Evolutionary conservation across 1,140 invertebrate species (phyloP).

Genomic region (Sinella curviseta): DNA sequence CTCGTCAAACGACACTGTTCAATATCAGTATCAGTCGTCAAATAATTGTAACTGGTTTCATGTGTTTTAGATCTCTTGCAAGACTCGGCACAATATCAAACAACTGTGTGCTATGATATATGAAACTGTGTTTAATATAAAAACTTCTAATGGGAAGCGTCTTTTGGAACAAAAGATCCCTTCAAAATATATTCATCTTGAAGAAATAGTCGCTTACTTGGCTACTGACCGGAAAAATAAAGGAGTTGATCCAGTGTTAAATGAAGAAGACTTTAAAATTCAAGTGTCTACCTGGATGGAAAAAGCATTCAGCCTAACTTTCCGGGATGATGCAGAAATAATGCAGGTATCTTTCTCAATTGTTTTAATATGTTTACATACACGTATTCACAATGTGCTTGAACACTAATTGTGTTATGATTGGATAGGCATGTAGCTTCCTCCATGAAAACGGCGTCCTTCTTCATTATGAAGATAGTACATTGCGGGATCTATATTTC

Average conservation of each 20-base stretch:
- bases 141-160: constrained; percentile 77
- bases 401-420: neutral
- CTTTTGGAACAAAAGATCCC: constrained; percentile 92
- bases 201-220: constrained; percentile 83
- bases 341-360: too few species aligned
- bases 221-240: constrained; percentile 65
- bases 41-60: neutral
- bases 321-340: constrained; percentile 49
- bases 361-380: neutral
- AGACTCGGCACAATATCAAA: constrained; percentile 86
- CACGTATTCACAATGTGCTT: too few species aligned
- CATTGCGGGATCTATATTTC: constrained; percentile 90
- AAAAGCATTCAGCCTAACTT: constrained; percentile 42
- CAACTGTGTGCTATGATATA: constrained; percentile 90
- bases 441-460: constrained; percentile 97
- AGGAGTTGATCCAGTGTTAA: constrained; percentile 78
- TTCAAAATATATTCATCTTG: constrained; percentile 89
- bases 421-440: constrained; percentile 84
- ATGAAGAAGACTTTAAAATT: constrained; percentile 78
- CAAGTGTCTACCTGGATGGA: constrained; percentile 47
- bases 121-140: constrained; percentile 86
- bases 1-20: too few species aligned
- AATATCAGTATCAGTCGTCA: too few species aligned
- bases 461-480: constrained; percentile 96
- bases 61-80: constrained; percentile 61